phyloP scores from a whole-genome alignment of 2,113 vertebrate genomes.

The Ornithorhynchus anatinus region DNA sequence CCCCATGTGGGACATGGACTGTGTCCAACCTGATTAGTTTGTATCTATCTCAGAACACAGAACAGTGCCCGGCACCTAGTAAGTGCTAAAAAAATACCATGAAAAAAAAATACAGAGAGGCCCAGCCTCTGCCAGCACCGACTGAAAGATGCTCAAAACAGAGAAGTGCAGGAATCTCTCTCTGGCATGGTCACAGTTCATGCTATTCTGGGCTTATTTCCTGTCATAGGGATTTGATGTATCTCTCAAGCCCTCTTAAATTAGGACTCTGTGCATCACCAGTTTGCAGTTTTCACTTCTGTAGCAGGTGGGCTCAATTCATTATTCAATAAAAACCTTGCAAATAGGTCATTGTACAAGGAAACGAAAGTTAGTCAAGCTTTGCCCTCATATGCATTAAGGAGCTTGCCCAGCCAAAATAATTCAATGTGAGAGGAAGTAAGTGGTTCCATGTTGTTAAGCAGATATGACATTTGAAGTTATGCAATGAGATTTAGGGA shows the following conservation, averaged over 20 bases:
- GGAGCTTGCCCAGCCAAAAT: neutral
- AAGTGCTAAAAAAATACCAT: too few species aligned
- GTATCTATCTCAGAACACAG: too few species aligned
- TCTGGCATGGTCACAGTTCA: neutral
- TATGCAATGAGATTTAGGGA: neutral
- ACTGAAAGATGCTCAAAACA: neutral
- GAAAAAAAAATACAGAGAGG: too few species aligned
- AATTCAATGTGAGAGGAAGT: neutral
- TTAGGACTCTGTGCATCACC: neutral
- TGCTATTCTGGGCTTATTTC: neutral
- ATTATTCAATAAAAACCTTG: neutral
- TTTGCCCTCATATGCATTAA: neutral
- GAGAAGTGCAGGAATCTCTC: neutral
- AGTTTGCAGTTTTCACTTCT: neutral
- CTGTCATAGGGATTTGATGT: neutral
- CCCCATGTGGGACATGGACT: too few species aligned
- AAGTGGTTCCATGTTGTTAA: neutral
- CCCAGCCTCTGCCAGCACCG: too few species aligned
- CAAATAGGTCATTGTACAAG: neutral
- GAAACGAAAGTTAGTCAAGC: constrained; percentile 1
- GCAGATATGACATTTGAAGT: neutral
- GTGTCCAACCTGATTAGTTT: too few species aligned
- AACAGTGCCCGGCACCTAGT: too few species aligned
- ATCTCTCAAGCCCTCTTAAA: neutral
- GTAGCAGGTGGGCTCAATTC: neutral